Base-by-base conservation (phyloP, 2,113 vertebrate genomes). In the Carassius gibelio region DNA sequence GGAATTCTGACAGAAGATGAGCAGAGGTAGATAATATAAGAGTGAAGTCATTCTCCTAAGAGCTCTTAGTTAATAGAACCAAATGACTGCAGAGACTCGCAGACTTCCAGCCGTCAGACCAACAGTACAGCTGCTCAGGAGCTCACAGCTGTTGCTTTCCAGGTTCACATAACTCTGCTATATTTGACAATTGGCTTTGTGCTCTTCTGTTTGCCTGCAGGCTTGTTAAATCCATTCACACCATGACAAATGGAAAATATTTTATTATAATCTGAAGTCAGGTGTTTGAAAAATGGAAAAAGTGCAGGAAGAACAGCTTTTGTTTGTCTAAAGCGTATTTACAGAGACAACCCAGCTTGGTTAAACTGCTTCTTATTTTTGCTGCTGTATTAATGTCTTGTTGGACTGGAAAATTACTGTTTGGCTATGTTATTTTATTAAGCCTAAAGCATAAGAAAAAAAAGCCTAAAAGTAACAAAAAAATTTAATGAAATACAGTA, bases 131-230 rank as follows among this genome's bases (percentile, higher is more conserved):
- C 78, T 80, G 77, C 42, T 30, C 8, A 1, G 59, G 13, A 62
- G 21, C 34, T 66, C 78, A 45, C 61, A 68, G 42, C 79, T 69
- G 80, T 36, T 69, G 79, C 62, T 21, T 7, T 34, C 9, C 62
- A 64, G 45, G 23, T 69, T 81, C 80, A 69, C 64, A 82, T 69
- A 14, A 52, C 64, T 69, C 64, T 81, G 78, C 61, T 81, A 81
- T 81, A 26, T 68, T 81, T 81, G 78, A 81, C 42, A 48, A 66
- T 45, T 66, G 78, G 42, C 38, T 50, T 79, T 62, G 57, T 57
- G 57, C 57, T 62, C n/a, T 79, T 79, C 77, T 62, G 57, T 64
- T 80, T 42, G 8, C 38, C 59, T 64, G 61, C 42, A 30, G 38
- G 13, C n/a, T 8, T 15, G 34, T 79, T 79, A 42, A 42, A 61